phyloP scores from a whole-genome alignment of 2,888 invertebrate genomes.

The Blastobasis lacticolella region DNA sequence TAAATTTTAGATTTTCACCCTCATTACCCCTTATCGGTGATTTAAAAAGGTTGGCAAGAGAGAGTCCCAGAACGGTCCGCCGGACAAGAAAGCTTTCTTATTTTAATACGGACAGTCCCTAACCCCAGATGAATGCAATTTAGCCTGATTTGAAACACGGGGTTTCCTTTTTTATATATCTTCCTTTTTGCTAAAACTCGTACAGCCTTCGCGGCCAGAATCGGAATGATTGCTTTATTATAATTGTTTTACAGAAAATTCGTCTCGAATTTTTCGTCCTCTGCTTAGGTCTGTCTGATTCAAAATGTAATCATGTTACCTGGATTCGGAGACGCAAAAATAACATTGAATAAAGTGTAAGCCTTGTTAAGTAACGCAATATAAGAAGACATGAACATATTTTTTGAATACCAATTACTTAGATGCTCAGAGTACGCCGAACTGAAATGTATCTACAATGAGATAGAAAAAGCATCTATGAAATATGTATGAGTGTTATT shows the following conservation, averaged over 20 bases:
- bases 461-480: too few relatives aligned
- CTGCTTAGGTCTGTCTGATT: too few relatives aligned
- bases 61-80: slow-evolving; percentile 12
- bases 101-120: slow-evolving; percentile 30
- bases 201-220: slow-evolving; percentile 2
- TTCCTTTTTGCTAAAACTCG: slow-evolving; percentile 2
- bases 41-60: slow-evolving; percentile 40
- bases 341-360: too few relatives aligned
- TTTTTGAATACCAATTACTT: too few relatives aligned
- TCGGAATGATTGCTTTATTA: slow-evolving; percentile 10
- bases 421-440: too few relatives aligned
- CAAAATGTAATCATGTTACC: too few relatives aligned
- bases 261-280: too few relatives aligned
- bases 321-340: too few relatives aligned
- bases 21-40: slow-evolving; percentile 59
- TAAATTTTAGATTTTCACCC: slow-evolving; percentile 60
- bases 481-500: too few relatives aligned
- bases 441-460: too few relatives aligned
- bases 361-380: too few relatives aligned
- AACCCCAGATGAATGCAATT: slow-evolving; percentile 53
- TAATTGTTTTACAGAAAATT: slow-evolving; percentile 4
- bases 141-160: slow-evolving; percentile 47
- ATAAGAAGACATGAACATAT: too few relatives aligned
- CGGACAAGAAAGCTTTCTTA: slow-evolving; percentile 21
- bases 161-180: slow-evolving; percentile 15